Base-by-base conservation (phyloP, 2,113 vertebrate species). In the Gnathonemus echidnorhynchus region DNA sequence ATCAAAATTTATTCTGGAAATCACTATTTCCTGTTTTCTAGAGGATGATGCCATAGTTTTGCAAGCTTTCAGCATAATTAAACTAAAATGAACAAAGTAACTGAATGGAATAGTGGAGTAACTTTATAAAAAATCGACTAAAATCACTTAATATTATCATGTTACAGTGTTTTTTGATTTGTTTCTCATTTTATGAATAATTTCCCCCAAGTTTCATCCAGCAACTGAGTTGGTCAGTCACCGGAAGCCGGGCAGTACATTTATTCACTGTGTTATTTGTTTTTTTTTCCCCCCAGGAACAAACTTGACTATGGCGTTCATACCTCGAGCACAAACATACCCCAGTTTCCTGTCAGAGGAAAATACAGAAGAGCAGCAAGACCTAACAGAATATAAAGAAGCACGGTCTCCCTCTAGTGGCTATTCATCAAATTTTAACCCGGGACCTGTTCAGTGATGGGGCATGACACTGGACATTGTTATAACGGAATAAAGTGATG, bases 281-380 rank as follows among this genome's bases (percentile, higher is more conserved):
- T 39, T 52, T 21, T 35, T 86, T 87, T 17, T 21, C 0, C 4
- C 53, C 19, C 53, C 1, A 99, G 98, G 97, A 94, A 95, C 95
- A 24, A 95, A 93, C 91, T 95, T 98, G 24, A 92, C 96, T 31
- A 94, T 97, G 8, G 95, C 96, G 0, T 98, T 98, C 92, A 97
- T 98, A 95, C 97, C 98, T 5, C 96, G 98, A 89, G 98, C 98
- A 7, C 98, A 99, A 95, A 99, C 98, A 0, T 99, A 98, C 90
- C 97, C 98, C 95, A 98, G 96, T 96, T 99, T 98, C 91, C 91
- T 97, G 50, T 95, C 96, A 1, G 97, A 98, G 90, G 96, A 97
- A 93, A 90, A 86, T 0, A 95, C 96, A 17, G 96, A 97, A 88
- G 92, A 93, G 89, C 93, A 94, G 56, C 90, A 93, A 89, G 92